Base-by-base conservation (phyloP, 2,113 vertebrate genomes). In the Polyodon spathula region DNA sequence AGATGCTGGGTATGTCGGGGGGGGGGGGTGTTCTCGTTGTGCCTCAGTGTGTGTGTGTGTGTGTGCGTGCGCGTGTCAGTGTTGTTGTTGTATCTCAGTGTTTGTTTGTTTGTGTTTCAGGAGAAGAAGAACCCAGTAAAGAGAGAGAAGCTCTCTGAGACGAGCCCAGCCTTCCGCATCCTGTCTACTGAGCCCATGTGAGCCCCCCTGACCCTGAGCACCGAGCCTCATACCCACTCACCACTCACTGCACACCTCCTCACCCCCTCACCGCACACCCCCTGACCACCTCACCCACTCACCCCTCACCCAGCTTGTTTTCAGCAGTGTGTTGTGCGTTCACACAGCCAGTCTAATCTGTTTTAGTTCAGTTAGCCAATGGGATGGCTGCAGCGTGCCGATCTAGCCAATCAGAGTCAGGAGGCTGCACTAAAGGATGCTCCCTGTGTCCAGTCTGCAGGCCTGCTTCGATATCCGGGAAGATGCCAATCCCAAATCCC, bases 1-100 rank as follows among this genome's bases (percentile, higher is more conserved):
- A 85, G 93, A 52, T 90, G 90, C 82, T 96, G 94, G 94, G 93
- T 96, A 73, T 88, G 82, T 38, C n/a, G n/a, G n/a, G n/a, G n/a
- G 16, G 37, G 15, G 9, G 4, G 5, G 39, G 7, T 14, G 4
- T 12, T 6, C 15, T 1, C 41, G 39, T 2, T 6, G 6, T 9
- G 5, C 14, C 9, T 41, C 48, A 2, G 37, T 57, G 39, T 63
- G 40, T 52, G 14, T 2, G 1, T 37, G 16, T 63, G 55, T 58
- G 16, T 41, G 7, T 37, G 44, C 37, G 60, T 62, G 44, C 11
- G 40, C 27, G 39, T n/a, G n/a, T n/a, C n/a, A n/a, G n/a, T n/a
- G n/a, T n/a, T 53, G 59, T 63, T 54, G 48, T 37, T 59, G 53
- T 63, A 42, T 54, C 56, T 58, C 27, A 63, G 16, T 54, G 17